Conservation (phyloP, 2,888 invertebrate species). For the Oithona nana region DNA sequence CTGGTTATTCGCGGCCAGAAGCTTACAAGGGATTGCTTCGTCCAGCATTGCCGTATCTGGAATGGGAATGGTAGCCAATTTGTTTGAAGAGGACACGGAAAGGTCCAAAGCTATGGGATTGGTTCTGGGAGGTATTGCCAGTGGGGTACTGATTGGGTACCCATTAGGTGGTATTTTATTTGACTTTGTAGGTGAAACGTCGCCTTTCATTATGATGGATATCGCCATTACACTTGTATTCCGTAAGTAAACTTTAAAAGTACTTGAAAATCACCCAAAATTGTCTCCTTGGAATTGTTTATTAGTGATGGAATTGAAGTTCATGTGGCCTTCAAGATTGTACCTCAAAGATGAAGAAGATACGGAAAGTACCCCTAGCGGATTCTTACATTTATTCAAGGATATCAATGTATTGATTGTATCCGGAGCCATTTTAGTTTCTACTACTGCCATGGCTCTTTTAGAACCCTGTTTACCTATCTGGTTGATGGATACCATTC, state of each 20-base stretch:
- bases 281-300: no score
- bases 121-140: slow-evolving; percentile 56
- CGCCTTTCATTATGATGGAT: neutral
- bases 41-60: slow-evolving; percentile 54
- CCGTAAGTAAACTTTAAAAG: no score
- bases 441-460: slow-evolving; percentile 61
- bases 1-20: slow-evolving; percentile 48
- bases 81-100: slow-evolving; percentile 35
- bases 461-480: slow-evolving; percentile 63
- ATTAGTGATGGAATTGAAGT: neutral
- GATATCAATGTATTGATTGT: slow-evolving; percentile 39
- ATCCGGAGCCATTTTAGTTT: slow-evolving; percentile 47
- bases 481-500: slow-evolving; percentile 48
- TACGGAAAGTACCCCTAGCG: neutral
- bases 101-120: slow-evolving; percentile 55
- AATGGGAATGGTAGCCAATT: slow-evolving; percentile 53
- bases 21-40: slow-evolving; percentile 58
- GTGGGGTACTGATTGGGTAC: slow-evolving; percentile 61
- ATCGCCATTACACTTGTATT: neutral
- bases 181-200: neutral
- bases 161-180: slow-evolving; percentile 51
- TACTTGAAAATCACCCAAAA: no score
- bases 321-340: neutral
- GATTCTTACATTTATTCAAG: slow-evolving; percentile 31
- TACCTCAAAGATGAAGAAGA: neutral